A percentile compares a stretch with the other conserved stretches of the same genome.
These are phyloP conservation scores for Harpegnathos saltator DNA, from an alignment of 1,140 invertebrate genomes.

Conservation along the genomic window DNA sequence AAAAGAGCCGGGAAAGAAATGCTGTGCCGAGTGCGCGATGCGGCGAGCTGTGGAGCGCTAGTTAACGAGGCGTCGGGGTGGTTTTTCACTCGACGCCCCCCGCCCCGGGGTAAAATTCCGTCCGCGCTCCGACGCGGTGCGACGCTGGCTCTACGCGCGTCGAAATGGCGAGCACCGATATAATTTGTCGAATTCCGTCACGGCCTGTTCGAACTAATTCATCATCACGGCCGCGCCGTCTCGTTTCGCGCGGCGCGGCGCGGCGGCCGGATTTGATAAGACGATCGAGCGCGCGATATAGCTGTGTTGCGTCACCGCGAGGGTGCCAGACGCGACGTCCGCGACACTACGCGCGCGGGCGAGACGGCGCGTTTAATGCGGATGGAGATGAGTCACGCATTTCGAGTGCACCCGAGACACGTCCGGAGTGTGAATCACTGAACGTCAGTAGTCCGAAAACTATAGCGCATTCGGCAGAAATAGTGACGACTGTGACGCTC, in stretches of 20 bases:
- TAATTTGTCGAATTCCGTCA: conserved; percentile 47
- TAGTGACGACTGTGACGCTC: conserved; percentile 16
- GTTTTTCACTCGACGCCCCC: conserved; percentile 54
- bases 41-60: conserved; percentile 18
- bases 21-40: conserved; percentile 18
- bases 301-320: conserved; percentile 10
- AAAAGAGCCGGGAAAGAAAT: conserved; percentile 47
- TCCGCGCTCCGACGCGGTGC: neutral
- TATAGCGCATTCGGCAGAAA: conserved; percentile 20
- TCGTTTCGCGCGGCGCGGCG: neutral
- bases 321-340: neutral
- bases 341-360: neutral
- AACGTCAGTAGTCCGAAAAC: conserved; percentile 3
- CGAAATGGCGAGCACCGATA: conserved; percentile 41
- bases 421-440: neutral
- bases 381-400: conserved; percentile 46
- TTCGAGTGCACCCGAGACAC: neutral
- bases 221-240: conserved; percentile 45
- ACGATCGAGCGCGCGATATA: conserved; percentile 1
- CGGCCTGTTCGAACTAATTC: conserved; percentile 1
- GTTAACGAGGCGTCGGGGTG: conserved; percentile 58
- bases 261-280: conserved; percentile 23
- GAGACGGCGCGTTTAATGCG: conserved; percentile 21
- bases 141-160: conserved; percentile 3
- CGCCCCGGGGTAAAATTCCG: conserved; percentile 22